phyloP scores from a whole-genome alignment of 2,113 vertebrate species.

The Dromiciops gliroides region DNA sequence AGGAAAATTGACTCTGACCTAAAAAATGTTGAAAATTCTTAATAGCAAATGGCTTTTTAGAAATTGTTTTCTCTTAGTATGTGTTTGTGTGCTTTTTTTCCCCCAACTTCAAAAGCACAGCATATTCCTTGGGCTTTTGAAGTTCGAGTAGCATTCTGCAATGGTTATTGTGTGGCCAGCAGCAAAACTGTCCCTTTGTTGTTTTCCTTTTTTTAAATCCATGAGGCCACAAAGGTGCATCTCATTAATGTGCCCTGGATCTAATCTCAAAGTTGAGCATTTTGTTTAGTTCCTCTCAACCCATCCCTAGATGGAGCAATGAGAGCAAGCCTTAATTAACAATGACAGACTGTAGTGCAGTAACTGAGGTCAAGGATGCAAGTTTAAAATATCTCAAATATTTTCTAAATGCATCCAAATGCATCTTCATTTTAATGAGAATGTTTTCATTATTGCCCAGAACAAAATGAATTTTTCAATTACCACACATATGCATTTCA shows the following conservation, averaged over 20 bases:
- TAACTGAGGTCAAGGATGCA: not conserved
- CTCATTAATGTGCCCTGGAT: not conserved
- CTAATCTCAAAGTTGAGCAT: constrained; percentile 25
- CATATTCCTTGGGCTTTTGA: constrained; percentile 55
- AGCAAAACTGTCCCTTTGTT: constrained; percentile 58
- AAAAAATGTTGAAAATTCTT: constrained; percentile 55
- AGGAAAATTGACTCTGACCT: constrained; percentile 11
- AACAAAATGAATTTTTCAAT: not conserved
- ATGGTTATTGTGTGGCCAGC: constrained; percentile 20
- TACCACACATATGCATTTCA: not conserved
- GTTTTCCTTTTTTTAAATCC: not conserved
- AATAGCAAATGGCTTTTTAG: constrained; percentile 46
- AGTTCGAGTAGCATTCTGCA: constrained; percentile 32
- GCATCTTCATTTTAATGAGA: not conserved
- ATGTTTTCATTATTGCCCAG: not conserved
- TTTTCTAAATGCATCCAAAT: not conserved
- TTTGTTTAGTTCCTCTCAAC: not conserved
- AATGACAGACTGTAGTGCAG: not conserved
- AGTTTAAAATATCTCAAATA: not conserved
- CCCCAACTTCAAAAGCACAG: constrained; percentile 67
- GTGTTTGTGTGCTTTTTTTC: constrained; percentile 42
- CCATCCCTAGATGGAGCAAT: not conserved
- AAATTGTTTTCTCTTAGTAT: constrained; percentile 39
- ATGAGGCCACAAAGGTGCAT: not conserved
- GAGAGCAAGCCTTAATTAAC: not conserved